Base-by-base conservation (phyloP, 2,797 vertebrate genomes). In the Jordanella pulchra region DNA sequence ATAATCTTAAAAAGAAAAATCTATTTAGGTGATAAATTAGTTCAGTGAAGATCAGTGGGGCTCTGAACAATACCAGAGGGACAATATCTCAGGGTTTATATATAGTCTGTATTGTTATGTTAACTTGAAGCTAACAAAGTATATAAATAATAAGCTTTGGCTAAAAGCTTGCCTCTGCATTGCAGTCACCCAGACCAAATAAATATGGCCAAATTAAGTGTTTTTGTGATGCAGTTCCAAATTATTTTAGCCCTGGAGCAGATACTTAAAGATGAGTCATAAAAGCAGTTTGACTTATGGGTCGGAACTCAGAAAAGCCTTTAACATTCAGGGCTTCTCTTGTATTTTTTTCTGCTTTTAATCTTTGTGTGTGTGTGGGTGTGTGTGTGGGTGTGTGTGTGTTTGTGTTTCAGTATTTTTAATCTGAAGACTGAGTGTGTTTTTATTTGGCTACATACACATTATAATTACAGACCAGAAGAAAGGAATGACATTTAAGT, bases 401-500 rank as follows among this genome's bases (percentile, higher is more conserved):
- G 7, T 45, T 47, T 47, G 50, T 42, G 47, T 17, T 7, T 28
- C 25, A 60, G 71, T 64, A 44, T 39, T 42, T 7, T 14, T 6
- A 3, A 47, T 54, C 47, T 30, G 65, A 27, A 23, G 56, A 68
- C n/a, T n/a, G n/a, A n/a, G 5, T 51, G 47, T 39, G 27, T 28
- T 42, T 25, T n/a, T 67, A 7, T 60, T 74, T 51, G 47, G 11
- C 32, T 51, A 50, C 23, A 48, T 68, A 9, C 21, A 53, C 30
- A 30, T 80, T 88, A 85, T 71, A 77, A 78, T 78, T 82, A 65
- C 48, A 86, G 86, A 79, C 71, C 17, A 66, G 58, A 73, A 69
- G 35, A 83, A 72, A 78, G 39, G 23, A 55, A 60, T 82, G 68
- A 47, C 81, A 80, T 87, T 86, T 88, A 61, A 58, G 56, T 28